These are phyloP conservation scores for Aphodius sticticus DNA, from an alignment of 2,888 invertebrate genomes.

Conservation along the genomic window DNA sequence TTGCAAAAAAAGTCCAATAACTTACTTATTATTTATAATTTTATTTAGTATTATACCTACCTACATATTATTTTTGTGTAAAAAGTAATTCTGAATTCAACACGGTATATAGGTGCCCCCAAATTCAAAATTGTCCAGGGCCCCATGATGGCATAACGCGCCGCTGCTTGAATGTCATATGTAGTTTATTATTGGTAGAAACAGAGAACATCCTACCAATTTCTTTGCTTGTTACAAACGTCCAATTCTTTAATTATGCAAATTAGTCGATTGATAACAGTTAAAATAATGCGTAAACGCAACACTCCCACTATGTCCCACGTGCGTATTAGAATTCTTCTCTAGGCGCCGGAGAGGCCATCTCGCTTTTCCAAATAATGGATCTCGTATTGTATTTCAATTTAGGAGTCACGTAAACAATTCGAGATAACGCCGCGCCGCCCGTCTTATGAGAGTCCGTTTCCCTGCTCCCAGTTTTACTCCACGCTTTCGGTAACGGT, in stretches of 20 bases:
- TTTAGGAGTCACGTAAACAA: constrained; percentile 4
- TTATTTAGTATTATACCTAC: too few species aligned
- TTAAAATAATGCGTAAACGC: background rate
- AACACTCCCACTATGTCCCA: background rate
- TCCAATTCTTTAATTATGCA: background rate
- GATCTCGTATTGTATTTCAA: constrained; percentile 4
- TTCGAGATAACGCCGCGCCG: background rate
- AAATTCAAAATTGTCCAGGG: too few species aligned
- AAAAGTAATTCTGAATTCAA: too few species aligned
- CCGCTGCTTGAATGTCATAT: too few species aligned
- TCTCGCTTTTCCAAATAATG: background rate
- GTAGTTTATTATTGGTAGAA: too few species aligned
- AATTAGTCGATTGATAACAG: background rate
- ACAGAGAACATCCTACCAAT: too few species aligned
- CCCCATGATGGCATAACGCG: too few species aligned
- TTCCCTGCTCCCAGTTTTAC: background rate
- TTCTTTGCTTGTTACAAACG: background rate
- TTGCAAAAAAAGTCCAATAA: too few species aligned
- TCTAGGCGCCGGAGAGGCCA: background rate
- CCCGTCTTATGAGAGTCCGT: background rate
- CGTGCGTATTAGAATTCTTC: background rate
- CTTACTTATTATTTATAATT: too few species aligned
- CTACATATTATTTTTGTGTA: too few species aligned
- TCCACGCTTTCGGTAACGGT: background rate
- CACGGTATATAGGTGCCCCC: too few species aligned